Percentiles rank a stretch among this genome's conserved stretches.
Evolutionary conservation across 2,797 vertebrate genomes (phyloP).

Genomic region (Lepidocolaptes lacrymiger): DNA sequence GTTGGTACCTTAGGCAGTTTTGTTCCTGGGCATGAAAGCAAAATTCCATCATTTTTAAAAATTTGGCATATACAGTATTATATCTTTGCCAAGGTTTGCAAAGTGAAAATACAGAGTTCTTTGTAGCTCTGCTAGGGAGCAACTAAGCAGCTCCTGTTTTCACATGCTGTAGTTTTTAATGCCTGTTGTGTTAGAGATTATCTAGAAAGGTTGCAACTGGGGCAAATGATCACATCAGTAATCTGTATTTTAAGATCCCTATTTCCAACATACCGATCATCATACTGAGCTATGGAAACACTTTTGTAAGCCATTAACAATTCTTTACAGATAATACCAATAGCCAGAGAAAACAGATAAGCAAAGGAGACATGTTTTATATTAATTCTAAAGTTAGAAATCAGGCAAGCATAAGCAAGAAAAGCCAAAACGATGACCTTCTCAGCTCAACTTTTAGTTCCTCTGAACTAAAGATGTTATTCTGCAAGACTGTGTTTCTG

Average conservation of each 20-base stretch:
- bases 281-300: not conserved
- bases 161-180: constrained; percentile 32
- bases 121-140: constrained; percentile 28
- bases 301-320: not conserved
- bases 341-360: not conserved
- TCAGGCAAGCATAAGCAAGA: not conserved
- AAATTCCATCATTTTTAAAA: constrained; percentile 41
- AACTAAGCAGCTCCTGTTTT: constrained; percentile 43
- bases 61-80: constrained; percentile 40
- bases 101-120: constrained; percentile 58
- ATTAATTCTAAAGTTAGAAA: not conserved
- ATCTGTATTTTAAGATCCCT: not conserved
- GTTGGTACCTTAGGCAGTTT: constrained; percentile 30
- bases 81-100: constrained; percentile 61
- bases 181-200: constrained; percentile 37
- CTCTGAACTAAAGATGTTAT: not conserved
- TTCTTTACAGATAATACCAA: not conserved
- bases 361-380: not conserved
- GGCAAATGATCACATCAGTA: constrained; percentile 26
- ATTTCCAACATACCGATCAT: not conserved
- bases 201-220: constrained; percentile 14
- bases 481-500: not conserved
- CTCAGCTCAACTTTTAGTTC: not conserved
- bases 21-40: constrained; percentile 33
- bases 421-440: not conserved